Percentiles rank a stretch among this genome's conserved stretches.
Evolutionary conservation across 1,140 invertebrate genomes (phyloP).

Genomic region (Galleria mellonella): DNA sequence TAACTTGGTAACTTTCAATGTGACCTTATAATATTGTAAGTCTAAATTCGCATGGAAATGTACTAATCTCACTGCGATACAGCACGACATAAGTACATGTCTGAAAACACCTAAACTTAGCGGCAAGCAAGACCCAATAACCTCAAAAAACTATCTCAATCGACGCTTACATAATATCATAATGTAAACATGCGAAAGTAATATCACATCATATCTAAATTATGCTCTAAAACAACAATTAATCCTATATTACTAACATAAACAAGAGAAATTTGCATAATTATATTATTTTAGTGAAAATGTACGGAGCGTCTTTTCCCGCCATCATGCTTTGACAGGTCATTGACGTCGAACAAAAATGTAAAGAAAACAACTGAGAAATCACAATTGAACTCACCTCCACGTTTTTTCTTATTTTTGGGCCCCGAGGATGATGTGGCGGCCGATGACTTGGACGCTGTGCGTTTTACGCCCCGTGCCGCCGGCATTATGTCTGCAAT

Average conservation of each 20-base stretch:
- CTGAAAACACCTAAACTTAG: no score
- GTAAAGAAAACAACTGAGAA: conserved; percentile 67
- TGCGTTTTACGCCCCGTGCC: conserved; percentile 60
- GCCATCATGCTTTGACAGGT: conserved; percentile 70
- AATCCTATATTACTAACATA: not conserved
- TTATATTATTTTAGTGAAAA: conserved; percentile 7
- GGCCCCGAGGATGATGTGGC: conserved; percentile 40
- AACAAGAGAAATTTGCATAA: not conserved
- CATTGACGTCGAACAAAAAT: conserved; percentile 63
- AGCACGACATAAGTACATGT: no score
- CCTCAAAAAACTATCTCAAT: conserved; percentile 7
- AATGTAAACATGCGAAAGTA: not conserved
- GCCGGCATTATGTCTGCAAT: conserved; percentile 68
- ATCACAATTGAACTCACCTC: conserved; percentile 45
- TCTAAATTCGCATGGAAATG: no score
- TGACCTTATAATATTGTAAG: no score
- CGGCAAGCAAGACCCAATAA: not conserved
- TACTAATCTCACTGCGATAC: no score
- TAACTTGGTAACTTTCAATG: no score
- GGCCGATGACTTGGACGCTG: conserved; percentile 57
- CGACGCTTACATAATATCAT: conserved; percentile 12
- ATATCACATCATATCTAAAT: not conserved
- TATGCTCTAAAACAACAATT: not conserved
- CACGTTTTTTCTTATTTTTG: conserved; percentile 69
- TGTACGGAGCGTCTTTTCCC: conserved; percentile 44